Evolutionary conservation across 1,140 invertebrate genomes (phyloP).

Genomic region (Drosophila saltans): DNA sequence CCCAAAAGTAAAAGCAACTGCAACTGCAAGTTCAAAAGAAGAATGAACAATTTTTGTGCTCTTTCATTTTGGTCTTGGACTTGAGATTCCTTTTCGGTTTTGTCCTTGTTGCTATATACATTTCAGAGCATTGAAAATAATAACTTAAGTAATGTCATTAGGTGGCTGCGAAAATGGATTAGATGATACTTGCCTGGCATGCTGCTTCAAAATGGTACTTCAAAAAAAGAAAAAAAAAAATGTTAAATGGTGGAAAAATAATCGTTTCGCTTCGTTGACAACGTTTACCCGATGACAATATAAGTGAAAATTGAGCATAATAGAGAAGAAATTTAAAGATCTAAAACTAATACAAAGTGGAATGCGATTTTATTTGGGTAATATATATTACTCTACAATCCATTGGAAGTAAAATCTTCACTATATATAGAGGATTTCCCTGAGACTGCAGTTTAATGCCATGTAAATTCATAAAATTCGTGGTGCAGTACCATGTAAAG

Average conservation of each 20-base stretch:
- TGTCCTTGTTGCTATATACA: conserved; percentile 70
- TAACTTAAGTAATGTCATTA: conserved; percentile 82
- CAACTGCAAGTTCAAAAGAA: conserved; percentile 41
- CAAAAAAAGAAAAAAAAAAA: background rate
- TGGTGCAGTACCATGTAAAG: too few species aligned
- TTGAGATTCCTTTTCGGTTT: conserved; percentile 23
- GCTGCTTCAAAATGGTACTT: conserved; percentile 28
- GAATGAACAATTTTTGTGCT: conserved; percentile 47
- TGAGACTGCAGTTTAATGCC: too few species aligned
- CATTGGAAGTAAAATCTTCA: too few species aligned
- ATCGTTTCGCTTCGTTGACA: background rate
- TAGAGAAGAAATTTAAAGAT: background rate
- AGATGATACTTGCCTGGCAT: conserved; percentile 44
- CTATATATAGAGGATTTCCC: too few species aligned
- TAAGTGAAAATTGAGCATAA: background rate
- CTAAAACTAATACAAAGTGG: background rate
- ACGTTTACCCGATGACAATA: background rate
- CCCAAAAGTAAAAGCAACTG: conserved; percentile 32
- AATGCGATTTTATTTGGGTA: too few species aligned
- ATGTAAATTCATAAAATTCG: too few species aligned
- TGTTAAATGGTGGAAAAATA: background rate
- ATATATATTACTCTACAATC: too few species aligned
- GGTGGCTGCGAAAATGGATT: conserved; percentile 68
- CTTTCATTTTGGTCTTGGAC: conserved; percentile 55
- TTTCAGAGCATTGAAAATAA: conserved; percentile 77